These are phyloP conservation scores for Apogon hyalosoma DNA, from an alignment of 2,797 vertebrate genomes.

Conservation along the genomic window DNA sequence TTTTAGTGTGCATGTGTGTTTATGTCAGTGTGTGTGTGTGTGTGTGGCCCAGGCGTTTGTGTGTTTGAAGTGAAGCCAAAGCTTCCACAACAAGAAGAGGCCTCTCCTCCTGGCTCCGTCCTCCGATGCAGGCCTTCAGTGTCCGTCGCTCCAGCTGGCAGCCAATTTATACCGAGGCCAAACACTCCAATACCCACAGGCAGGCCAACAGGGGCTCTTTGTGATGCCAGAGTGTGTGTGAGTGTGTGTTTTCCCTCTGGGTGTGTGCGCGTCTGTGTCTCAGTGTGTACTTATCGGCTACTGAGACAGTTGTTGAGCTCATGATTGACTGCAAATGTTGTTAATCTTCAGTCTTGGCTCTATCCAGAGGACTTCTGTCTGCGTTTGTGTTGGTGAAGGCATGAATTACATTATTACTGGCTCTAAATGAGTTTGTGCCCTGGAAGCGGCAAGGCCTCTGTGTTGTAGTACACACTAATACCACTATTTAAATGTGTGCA, in stretches of 20 bases:
- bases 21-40: slow-evolving; percentile 30
- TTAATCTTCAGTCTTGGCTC: slow-evolving; percentile 43
- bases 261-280: slow-evolving; percentile 15
- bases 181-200: slow-evolving; percentile 76
- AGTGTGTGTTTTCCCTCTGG: background rate
- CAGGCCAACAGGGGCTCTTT: slow-evolving; percentile 77
- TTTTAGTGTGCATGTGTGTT: slow-evolving; percentile 11
- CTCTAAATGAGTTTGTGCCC: slow-evolving; percentile 1
- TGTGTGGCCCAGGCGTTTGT: slow-evolving; percentile 17
- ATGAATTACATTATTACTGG: slow-evolving; percentile 23
- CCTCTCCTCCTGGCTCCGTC: slow-evolving; percentile 69
- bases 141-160: slow-evolving; percentile 75
- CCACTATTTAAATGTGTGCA: no score
- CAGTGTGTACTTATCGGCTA: slow-evolving; percentile 44
- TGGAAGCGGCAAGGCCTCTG: background rate
- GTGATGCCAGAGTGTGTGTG: slow-evolving; percentile 59
- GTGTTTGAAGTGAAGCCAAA: slow-evolving; percentile 64
- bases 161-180: slow-evolving; percentile 67
- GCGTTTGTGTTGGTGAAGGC: slow-evolving; percentile 4
- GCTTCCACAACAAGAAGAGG: slow-evolving; percentile 68
- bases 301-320: slow-evolving; percentile 59
- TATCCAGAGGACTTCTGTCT: slow-evolving; percentile 14
- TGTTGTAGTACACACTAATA: background rate
- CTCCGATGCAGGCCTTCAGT: slow-evolving; percentile 71
- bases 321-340: slow-evolving; percentile 63